A percentile compares a stretch with the other conserved stretches of the same genome.
phyloP scores from a whole-genome alignment of 2,888 invertebrate species.

The Schizaphis graminum region DNA sequence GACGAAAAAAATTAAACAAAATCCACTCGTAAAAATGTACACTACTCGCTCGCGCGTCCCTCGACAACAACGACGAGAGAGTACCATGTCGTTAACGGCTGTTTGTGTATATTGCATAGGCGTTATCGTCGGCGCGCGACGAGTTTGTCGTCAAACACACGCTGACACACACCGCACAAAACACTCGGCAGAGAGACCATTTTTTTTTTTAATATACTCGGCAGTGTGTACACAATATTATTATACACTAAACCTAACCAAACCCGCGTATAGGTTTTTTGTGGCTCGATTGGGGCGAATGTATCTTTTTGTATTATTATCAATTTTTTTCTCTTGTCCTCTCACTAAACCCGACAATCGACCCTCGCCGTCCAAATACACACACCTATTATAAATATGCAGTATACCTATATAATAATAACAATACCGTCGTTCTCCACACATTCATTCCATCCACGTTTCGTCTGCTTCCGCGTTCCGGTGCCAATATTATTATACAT shows the following conservation, averaged over 20 bases:
- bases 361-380: neutral
- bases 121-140: slow-evolving; percentile 4
- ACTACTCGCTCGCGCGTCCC: neutral
- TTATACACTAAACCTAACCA: neutral
- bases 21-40: slow-evolving; percentile 45
- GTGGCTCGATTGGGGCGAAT: slow-evolving; percentile 37
- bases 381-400: neutral
- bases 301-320: slow-evolving; percentile 41
- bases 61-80: neutral
- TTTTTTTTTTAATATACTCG: neutral
- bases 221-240: neutral
- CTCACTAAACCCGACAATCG: neutral
- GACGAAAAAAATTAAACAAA: slow-evolving; percentile 23
- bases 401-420: neutral
- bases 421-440: neutral
- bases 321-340: slow-evolving; percentile 1
- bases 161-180: neutral
- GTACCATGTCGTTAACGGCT: slow-evolving; percentile 11
- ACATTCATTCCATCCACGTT: neutral
- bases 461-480: neutral
- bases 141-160: slow-evolving; percentile 63
- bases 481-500: neutral
- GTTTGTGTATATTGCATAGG: neutral
- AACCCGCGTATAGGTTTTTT: neutral
- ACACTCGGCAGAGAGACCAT: neutral